Base-by-base conservation (phyloP, 23 tunicate species). In the Halocynthia roretzi region DNA sequence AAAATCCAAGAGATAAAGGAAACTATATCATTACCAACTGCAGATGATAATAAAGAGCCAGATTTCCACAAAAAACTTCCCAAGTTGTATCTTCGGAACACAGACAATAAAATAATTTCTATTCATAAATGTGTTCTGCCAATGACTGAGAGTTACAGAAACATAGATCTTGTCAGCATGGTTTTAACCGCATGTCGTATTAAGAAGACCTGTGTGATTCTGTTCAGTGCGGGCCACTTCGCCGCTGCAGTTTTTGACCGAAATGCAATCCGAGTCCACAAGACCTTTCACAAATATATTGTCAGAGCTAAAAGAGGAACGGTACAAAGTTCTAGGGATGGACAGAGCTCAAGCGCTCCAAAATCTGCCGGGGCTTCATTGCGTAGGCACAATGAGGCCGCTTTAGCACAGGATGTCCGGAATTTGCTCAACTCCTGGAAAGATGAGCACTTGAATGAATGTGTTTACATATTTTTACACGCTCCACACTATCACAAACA, bases 281-380 rank as follows among this genome's bases (percentile, higher is more conserved):
- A 92, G 83, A 86, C 98, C 8, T 92, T 86, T 80, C 98, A 92
- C 54, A 85, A 83, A 40, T 92, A 92, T 60, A 80, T 92, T 55
- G 85, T 92, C 31, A 79, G 98, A 62, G 98, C 98, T n/a, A 92
- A 92, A 72, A 78, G 87, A 20, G 98, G 98, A 54, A 86, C 87
- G 10, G 98, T 80, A 18, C 98, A 92, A 72, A 86, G 92, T 73
- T 17, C 74, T 11, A 82, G 82, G 23, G 98, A 92, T 80, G 49
- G 23, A 17, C 56, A 48, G 23, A 86, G 72, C 31, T 20, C 68
- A 48, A 77, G 74, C 21, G 54, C 62, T 62, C 66, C 60, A 50
- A 91, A 88, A 75, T 92, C 98, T 31, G 98, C 87, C 48, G 98
- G 98, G 10, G 92, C 98, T 12, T 82, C 80, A 48, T 68, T 92